Evolutionary conservation across 1,140 invertebrate species (phyloP), one percentile per base, ranked within the genome.

Genomic region (Heliothis virescens): DNA sequence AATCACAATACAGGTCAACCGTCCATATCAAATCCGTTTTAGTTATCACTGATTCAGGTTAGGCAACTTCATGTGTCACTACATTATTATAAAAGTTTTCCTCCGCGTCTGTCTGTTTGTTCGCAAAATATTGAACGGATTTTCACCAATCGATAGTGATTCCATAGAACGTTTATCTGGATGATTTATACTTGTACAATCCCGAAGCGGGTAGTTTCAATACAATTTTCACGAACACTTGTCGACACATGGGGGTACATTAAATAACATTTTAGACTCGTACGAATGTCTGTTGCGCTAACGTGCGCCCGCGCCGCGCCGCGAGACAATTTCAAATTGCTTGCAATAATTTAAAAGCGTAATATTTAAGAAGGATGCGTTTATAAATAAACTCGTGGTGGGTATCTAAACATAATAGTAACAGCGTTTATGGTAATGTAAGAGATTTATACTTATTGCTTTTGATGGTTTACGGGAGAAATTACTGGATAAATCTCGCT

Each of bases 291-390:
- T 47, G 53, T 16, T 77, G 29, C 34, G 21, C 11, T 16, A 41
- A 12, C 50, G 29, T 18, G 13, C 21, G 47, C 73, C 47, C 62
- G 79, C 48, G 78, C 79, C 83, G 21, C 83, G 86, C 89, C 92
- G 86, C 89, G 87, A 93, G 92, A 92, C 91, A 91, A 90, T 90
- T 90, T 91, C 89, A 90, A 91, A 92, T 92, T 89, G 90, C 89
- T 80, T 83, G 85, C 85, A 86, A 93, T 93, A 93, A 91, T 90
- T 93, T 88, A 92, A 87, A 71, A 79, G 34, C 79, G 87, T 88
- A 90, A 90, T 91, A 86, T 80, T 78, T 90, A 90, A 88, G 86
- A 86, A 84, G 87, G 89, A 90, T 90, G 86, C 84, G 89, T 91
- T 89, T 93, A 92, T 92, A 93, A 92, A 93, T 92, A 93, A 91